phyloP scores from a whole-genome alignment of 2,113 vertebrate species.

The Labrus mixtus region DNA sequence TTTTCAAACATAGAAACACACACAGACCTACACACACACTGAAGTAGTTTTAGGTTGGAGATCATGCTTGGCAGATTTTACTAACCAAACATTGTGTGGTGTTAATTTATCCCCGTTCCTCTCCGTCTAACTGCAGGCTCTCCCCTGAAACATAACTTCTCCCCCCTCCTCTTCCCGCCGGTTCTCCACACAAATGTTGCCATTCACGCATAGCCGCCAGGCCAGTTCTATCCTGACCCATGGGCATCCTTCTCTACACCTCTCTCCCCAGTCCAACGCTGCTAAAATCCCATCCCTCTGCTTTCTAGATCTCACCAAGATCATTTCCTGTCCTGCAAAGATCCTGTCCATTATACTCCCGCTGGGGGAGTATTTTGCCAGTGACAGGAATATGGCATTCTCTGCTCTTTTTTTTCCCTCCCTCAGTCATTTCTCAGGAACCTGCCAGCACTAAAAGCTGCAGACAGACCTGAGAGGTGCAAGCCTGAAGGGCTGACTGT shows the following conservation, averaged over 20 bases:
- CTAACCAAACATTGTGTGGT: constrained; percentile 69
- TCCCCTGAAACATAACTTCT: constrained; percentile 38
- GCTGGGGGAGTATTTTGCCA: constrained; percentile 78
- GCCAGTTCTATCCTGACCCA: constrained; percentile 58
- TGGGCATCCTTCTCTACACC: constrained; percentile 57
- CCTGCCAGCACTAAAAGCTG: constrained; percentile 74
- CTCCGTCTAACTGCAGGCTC: constrained; percentile 29
- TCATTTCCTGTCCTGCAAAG: constrained; percentile 77
- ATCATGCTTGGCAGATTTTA: constrained; percentile 62
- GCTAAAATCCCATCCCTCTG: constrained; percentile 33
- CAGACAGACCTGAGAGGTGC: constrained; percentile 69
- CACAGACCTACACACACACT: constrained; percentile 26
- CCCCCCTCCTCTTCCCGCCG: constrained; percentile 39
- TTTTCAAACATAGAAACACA: constrained; percentile 60
- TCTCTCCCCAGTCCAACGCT: constrained; percentile 35
- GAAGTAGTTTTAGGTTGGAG: constrained; percentile 27
- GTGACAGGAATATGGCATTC: constrained; percentile 82
- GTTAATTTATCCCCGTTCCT: constrained; percentile 64
- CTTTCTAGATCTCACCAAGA: constrained; percentile 71
- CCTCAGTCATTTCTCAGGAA: constrained; percentile 67
- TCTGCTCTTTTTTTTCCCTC: constrained; percentile 61
- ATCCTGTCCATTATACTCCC: constrained; percentile 77
- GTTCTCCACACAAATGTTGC: constrained; percentile 62
- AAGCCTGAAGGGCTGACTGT: constrained; percentile 72
- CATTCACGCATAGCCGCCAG: constrained; percentile 58